These are phyloP conservation scores for Bellardia bayeri DNA, from an alignment of 2,888 invertebrate species.

Conservation along the genomic window DNA sequence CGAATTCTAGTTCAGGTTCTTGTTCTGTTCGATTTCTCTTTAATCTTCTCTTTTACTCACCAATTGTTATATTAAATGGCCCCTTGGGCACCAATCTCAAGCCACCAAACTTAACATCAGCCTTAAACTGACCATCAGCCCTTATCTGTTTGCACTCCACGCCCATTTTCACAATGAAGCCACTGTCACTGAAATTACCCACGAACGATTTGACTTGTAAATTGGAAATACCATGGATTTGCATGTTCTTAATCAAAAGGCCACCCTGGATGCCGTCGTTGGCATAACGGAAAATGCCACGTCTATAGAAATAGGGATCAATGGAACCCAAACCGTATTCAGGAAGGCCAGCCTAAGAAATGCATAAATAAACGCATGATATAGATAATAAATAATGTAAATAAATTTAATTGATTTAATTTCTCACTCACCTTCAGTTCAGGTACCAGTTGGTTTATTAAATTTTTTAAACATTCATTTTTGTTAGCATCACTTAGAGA, in stretches of 20 bases:
- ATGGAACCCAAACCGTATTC: constrained; percentile 79
- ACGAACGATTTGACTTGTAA: constrained; percentile 86
- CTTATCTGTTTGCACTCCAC: constrained; percentile 86
- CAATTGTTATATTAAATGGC: constrained; percentile 86
- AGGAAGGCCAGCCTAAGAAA: constrained; percentile 76
- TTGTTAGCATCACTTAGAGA: constrained; percentile 86
- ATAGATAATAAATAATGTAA: background rate
- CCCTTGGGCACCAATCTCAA: constrained; percentile 87
- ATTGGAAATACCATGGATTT: constrained; percentile 86
- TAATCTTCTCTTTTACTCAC: constrained; percentile 83
- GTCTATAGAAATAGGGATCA: constrained; percentile 81
- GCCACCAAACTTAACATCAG: constrained; percentile 87
- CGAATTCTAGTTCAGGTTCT: too few relatives aligned
- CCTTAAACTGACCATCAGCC: constrained; percentile 87
- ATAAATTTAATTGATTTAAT: background rate
- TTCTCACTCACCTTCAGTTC: constrained; percentile 77
- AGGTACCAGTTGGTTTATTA: constrained; percentile 85
- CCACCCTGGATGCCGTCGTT: constrained; percentile 82
- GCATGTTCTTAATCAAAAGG: constrained; percentile 82
- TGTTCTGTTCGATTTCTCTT: background rate
- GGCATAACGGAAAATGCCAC: constrained; percentile 82
- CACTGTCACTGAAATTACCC: constrained; percentile 86
- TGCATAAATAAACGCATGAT: background rate
- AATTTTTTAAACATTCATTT: constrained; percentile 86
- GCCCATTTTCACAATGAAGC: constrained; percentile 87